Percentiles rank a stretch among this genome's conserved stretches.
phyloP scores from a whole-genome alignment of 2,797 vertebrate species.

The Luscinia megarhynchos region DNA sequence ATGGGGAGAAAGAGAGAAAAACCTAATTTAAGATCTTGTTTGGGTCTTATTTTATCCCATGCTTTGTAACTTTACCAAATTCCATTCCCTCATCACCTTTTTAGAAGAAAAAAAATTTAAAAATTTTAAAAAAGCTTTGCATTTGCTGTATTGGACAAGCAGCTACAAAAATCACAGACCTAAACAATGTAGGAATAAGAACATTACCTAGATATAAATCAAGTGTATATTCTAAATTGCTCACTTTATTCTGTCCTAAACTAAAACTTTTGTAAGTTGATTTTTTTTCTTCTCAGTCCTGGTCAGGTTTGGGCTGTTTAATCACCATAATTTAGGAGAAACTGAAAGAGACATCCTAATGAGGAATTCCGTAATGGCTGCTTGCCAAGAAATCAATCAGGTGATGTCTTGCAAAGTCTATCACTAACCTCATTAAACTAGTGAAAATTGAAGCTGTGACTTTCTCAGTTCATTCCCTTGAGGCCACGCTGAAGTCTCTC shows the following conservation, averaged over 20 bases:
- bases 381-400: constrained; percentile 59
- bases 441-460: constrained; percentile 35
- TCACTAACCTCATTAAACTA: constrained; percentile 58
- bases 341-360: constrained; percentile 28
- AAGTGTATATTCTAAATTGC: neutral
- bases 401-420: constrained; percentile 27
- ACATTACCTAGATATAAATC: neutral
- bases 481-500: neutral
- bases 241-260: neutral
- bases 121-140: neutral
- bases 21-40: neutral
- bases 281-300: neutral
- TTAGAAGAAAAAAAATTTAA: too few species aligned
- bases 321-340: neutral
- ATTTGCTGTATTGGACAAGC: neutral
- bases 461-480: constrained; percentile 22
- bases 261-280: neutral
- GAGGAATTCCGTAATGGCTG: constrained; percentile 26
- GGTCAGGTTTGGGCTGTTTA: neutral
- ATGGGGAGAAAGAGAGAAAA: neutral
- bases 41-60: neutral
- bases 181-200: neutral
- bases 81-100: fast-evolving
- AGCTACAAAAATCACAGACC: neutral
- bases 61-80: neutral